Conservation (phyloP, 2,888 invertebrate genomes). For the Timema cristinae region DNA sequence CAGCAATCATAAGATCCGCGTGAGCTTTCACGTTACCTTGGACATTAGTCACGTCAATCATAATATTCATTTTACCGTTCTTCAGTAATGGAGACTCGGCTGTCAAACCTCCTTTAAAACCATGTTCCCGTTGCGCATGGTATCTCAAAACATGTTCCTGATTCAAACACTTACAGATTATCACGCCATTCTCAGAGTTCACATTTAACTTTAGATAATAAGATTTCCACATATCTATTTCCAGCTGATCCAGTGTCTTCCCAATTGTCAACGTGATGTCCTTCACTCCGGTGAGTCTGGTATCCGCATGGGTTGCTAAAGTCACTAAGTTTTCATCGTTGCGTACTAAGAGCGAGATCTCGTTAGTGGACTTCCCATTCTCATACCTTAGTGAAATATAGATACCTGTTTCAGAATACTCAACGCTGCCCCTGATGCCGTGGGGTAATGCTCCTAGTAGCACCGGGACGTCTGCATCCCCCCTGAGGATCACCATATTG, state of each 20-base stretch:
- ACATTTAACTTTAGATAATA: constrained; percentile 19
- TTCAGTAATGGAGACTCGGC: background rate
- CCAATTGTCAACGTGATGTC: constrained; percentile 7
- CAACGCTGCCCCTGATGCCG: no score
- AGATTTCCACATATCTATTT: constrained; percentile 17
- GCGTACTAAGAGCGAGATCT: no score
- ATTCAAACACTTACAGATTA: constrained; percentile 16
- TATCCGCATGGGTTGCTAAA: no score
- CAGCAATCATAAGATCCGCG: background rate
- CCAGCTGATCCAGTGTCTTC: constrained; percentile 19
- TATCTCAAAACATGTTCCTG: background rate
- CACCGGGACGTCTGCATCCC: no score
- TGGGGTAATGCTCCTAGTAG: no score
- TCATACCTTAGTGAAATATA: no score
- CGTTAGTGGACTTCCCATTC: no score
- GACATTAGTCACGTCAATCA: no score
- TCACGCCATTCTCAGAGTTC: constrained; percentile 10
- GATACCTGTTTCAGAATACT: no score
- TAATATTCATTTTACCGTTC: background rate
- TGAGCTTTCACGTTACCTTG: background rate
- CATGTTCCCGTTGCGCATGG: background rate
- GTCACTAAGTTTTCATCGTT: no score
- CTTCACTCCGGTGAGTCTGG: constrained; percentile 17
- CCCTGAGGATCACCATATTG: no score
- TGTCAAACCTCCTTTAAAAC: background rate